Evolutionary conservation across 2,797 vertebrate genomes (phyloP), one percentile per base, ranked within the genome.

Genomic region (Otolemur crassicaudatus): DNA sequence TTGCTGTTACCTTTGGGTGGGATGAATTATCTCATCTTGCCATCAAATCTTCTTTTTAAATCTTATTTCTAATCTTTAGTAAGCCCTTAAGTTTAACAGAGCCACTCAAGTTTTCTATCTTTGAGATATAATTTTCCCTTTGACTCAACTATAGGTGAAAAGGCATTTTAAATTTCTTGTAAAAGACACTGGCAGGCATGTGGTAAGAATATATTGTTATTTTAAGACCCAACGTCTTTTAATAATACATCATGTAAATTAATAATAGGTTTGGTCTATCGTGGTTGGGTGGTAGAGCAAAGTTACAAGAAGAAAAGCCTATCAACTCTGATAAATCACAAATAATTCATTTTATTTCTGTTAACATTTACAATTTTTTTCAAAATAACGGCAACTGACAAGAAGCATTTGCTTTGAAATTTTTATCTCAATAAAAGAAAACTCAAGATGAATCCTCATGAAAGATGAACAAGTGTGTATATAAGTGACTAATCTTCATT

Each of bases 361-460:
- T 97, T 98, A 97, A 96, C 90, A 63, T 77, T 37, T 98, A 97
- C 94, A 94, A 6, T 67, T 97, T 98, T 97, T 98, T 98, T 97
- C 97, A 98, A 98, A 96, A 95, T 98, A 98, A 97, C 95, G 97
- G 90, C 97, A 98, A 98, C 97, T 97, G 97, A 98, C 94, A 97
- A 94, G 96, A 98, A 97, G 96, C 93, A 92, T 87, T 98, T 97
- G 96, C 91, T 96, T 91, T 34, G 98, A 97, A 97, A 98, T 95
- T 96, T 98, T 98, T 97, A 97, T 97, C 97, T 98, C 98, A 98
- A 98, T 98, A 98, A 98, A 98, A 98, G 89, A 97, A 97, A 98
- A 97, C 97, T 98, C 96, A 97, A 80, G 70, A 95, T 61, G 37
- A 97, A 97, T 96, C 98, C 96, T 98, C 97, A 98, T 98, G 94